Evolutionary conservation across 35 echinoderm and acorn worm genomes (phyloP), one percentile per base, ranked within the genome.

Genomic region (Chiridota heheva): DNA sequence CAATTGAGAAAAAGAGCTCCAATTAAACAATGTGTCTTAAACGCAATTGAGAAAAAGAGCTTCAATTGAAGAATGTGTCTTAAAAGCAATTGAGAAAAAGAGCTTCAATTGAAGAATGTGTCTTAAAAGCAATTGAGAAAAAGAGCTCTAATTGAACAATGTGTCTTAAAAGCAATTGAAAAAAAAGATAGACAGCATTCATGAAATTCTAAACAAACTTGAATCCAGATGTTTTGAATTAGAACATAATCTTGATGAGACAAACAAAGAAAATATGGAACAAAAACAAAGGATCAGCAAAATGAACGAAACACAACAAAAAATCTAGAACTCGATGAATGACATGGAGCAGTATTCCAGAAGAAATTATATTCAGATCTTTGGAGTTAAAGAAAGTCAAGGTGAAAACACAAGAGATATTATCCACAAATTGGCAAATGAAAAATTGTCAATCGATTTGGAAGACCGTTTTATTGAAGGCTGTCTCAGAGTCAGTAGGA

Each of bases 341-440:
- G 36, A 70, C 27, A 70, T 70, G 67, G 67, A 70, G 44, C 67
- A 70, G 35, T 70, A 70, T 37, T 70, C 67, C 37, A 7, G 67
- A 7, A 38, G 67, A 18, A 40, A 70, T 18, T 42, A 70, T 40
- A 38, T 70, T 26, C 67, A 42, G 17, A 70, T 70, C 67, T 70
- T 70, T 40, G 67, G 67, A 3, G 44, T 70, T 3, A 70, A 70
- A 41, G 67, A 70, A 70, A 42, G 44, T 26, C 59, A 8, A 62
- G 22, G 2, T 3, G 7, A 3, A 62, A 62, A 13, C 22, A 13
- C 59, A 8, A 13, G 1, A 7, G 7, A 62, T 7, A 24, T 62
- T 16, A 7, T 62, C 3, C 10, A 16, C 7, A 7, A 62, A 7
- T 62, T 62, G 59, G 0, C 59, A 62, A 62, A 62, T 22, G 59